These are phyloP conservation scores for Onychomys arenicola DNA, from an alignment of 2,797 vertebrate species.

Conservation along the genomic window DNA sequence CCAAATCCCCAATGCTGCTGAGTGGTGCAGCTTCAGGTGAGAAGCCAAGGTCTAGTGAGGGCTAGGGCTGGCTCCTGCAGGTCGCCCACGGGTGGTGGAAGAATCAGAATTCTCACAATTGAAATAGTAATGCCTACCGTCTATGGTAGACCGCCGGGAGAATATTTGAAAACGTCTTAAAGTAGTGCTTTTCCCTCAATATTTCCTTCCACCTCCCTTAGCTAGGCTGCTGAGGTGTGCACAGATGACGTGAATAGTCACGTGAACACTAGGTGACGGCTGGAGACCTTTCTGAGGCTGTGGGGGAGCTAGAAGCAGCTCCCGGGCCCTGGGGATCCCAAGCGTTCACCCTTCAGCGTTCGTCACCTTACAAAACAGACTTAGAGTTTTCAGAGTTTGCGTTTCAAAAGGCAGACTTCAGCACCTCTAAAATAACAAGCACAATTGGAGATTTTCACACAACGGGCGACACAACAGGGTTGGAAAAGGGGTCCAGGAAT, in stretches of 20 bases:
- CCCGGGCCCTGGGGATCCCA: not conserved
- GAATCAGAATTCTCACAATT: not conserved
- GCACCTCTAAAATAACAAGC: slow-evolving; percentile 3
- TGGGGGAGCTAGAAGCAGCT: not conserved
- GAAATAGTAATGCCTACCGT: not conserved
- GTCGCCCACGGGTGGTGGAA: not conserved
- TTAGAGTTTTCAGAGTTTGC: not conserved
- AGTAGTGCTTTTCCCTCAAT: not conserved
- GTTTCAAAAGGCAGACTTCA: not conserved
- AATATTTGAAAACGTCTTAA: not conserved
- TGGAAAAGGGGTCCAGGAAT: not conserved
- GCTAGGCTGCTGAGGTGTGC: not conserved
- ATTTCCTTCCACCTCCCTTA: not conserved
- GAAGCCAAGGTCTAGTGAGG: not conserved
- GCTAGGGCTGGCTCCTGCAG: not conserved
- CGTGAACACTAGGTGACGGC: not conserved
- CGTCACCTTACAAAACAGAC: not conserved
- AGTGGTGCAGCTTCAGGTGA: not conserved
- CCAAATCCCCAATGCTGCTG: not conserved
- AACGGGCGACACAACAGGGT: not conserved
- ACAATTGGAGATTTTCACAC: not conserved
- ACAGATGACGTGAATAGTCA: not conserved
- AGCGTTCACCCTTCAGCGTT: not conserved
- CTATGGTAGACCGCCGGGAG: not conserved
- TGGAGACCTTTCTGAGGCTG: not conserved